Base-by-base conservation (phyloP, 2,888 invertebrate genomes). In the Uloborus plumipes region DNA sequence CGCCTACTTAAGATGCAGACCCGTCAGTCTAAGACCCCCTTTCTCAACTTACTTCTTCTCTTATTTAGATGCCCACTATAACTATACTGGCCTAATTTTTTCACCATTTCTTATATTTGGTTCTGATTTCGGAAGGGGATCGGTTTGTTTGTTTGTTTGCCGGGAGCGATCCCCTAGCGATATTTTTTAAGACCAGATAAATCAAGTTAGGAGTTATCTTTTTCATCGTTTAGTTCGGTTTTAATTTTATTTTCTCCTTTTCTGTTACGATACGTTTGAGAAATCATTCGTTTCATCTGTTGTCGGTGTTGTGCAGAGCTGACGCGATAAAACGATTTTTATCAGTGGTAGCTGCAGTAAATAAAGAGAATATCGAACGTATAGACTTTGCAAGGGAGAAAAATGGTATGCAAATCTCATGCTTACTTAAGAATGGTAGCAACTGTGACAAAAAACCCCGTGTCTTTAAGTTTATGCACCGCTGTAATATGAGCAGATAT, bases 11-110 rank as follows among this genome's bases (percentile, higher is more conserved):
- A n/a, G 75, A 69, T 73, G 67, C 59, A 67, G 61, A 73, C 73
- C 69, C 66, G 58, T 78, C 71, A 71, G 66, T 39, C 67, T 61
- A 18, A 59, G 55, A 61, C 62, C 49, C n/a, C 73, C 22, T 49
- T 65, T 70, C 72, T 79, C 72, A 58, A 71, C 75, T 75, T 80
- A 69, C 72, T 58, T n/a, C n/a, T n/a, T 62, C 22, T 39, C 65
- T 79, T 79, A 73, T 73, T 73, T 67, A 62, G 67, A 53, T 72
- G 62, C 72, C 72, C 65, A 69, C 76, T 66, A n/a, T n/a, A 72
- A 72, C 58, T 71, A 58, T 58, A 59, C 20, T 51, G n/a, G 55
- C 55, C 15, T 20, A 55, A 49, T 20, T 55, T 47, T 65, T 65
- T 47, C 59, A 31, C 15, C 39, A 51, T 15, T 26, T 20, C 14